Evolutionary conservation across 1,140 invertebrate species (phyloP).

Genomic region (Caenorhabditis inopinata): DNA sequence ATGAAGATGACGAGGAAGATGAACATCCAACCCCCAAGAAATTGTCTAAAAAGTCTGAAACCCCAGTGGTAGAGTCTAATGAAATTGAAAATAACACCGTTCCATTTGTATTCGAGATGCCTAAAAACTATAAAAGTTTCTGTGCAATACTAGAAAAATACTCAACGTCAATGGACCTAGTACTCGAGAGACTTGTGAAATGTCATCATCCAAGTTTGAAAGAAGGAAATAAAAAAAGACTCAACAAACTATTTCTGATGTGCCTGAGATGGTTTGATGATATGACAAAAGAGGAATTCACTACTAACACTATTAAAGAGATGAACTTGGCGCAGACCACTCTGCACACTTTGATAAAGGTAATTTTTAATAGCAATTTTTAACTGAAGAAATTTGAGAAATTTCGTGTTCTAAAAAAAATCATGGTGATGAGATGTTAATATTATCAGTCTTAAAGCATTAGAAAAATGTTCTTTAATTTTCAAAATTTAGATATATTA

Average conservation of each 20-base stretch:
- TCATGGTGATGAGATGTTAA: too few relatives aligned
- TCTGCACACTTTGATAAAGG: conserved; percentile 44
- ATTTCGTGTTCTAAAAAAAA: too few relatives aligned
- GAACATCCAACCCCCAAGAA: too few relatives aligned
- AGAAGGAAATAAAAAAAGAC: conserved; percentile 49
- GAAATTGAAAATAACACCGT: too few relatives aligned
- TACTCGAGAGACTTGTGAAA: conserved; percentile 39
- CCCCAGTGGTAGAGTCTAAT: neutral
- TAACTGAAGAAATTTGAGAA: neutral
- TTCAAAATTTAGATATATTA: too few relatives aligned
- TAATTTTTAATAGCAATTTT: neutral
- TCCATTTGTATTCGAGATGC: conserved; percentile 47
- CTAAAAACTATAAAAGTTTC: conserved; percentile 45
- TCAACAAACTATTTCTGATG: conserved; percentile 48
- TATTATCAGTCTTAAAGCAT: too few relatives aligned
- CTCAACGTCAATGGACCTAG: neutral
- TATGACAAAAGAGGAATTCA: conserved; percentile 18
- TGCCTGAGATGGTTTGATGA: conserved; percentile 43
- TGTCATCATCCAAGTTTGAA: conserved; percentile 53
- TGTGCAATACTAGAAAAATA: conserved; percentile 25
- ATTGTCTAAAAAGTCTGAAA: neutral
- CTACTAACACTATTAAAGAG: neutral
- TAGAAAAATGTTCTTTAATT: too few relatives aligned
- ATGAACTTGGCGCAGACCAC: conserved; percentile 38
- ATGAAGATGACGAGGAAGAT: neutral